These are phyloP conservation scores for Syndactyla subalaris DNA, from an alignment of 2,797 vertebrate species.

Conservation along the genomic window DNA sequence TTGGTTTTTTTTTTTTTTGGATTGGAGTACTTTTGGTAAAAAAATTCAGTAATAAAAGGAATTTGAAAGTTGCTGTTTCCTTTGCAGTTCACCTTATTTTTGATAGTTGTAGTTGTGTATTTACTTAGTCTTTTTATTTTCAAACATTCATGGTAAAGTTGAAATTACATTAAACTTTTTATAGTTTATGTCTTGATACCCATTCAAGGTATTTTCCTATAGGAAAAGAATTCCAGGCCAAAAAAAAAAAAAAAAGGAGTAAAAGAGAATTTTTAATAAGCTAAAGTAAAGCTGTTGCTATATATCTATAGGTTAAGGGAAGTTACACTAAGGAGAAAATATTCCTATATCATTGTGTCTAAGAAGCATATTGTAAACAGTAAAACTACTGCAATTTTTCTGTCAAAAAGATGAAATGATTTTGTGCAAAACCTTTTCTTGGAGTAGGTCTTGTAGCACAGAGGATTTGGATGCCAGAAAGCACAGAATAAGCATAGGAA, in stretches of 20 bases:
- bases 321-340: background rate
- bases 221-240: background rate
- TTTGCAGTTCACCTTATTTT: background rate
- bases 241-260: background rate
- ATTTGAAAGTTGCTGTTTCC: background rate
- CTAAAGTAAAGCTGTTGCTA: background rate
- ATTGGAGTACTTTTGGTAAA: background rate
- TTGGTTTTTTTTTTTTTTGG: background rate
- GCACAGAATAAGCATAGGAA: accelerated
- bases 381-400: background rate
- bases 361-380: background rate
- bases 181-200: background rate
- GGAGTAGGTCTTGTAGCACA: background rate
- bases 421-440: background rate
- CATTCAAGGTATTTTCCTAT: background rate
- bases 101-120: background rate
- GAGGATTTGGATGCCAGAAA: background rate
- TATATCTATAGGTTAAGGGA: background rate
- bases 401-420: background rate
- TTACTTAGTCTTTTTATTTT: background rate
- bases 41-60: background rate
- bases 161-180: background rate
- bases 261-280: background rate
- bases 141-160: background rate
- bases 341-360: background rate